phyloP scores from a whole-genome alignment of 2,113 vertebrate species.

The Taurulus bubalis region DNA sequence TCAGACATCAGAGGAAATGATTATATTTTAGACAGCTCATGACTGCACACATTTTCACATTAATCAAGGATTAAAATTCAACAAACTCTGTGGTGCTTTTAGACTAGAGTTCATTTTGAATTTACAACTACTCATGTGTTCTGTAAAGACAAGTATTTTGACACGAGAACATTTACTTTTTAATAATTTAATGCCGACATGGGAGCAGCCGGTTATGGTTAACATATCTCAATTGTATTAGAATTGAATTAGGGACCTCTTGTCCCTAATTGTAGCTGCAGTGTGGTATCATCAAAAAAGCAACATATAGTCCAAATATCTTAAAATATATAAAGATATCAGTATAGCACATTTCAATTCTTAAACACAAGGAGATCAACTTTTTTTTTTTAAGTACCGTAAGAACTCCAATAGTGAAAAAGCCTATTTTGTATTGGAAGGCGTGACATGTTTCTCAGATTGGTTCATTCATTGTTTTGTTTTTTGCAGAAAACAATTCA shows the following conservation, averaged over 20 bases:
- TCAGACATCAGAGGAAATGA: constrained; percentile 26
- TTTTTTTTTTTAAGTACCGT: neutral
- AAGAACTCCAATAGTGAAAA: neutral
- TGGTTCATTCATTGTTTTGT: neutral
- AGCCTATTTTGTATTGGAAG: neutral
- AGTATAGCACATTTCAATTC: neutral
- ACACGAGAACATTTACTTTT: constrained; percentile 13
- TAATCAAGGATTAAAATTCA: constrained; percentile 31
- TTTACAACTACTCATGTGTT: neutral
- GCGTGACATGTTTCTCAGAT: neutral
- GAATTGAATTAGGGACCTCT: neutral
- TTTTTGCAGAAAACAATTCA: too few species aligned
- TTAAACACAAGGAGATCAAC: neutral
- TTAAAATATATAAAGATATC: neutral
- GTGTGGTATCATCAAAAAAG: neutral
- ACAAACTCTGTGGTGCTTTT: neutral
- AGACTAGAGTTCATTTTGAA: constrained; percentile 1
- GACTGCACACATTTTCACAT: constrained; percentile 48
- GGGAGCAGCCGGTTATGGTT: constrained; percentile 7
- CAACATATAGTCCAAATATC: neutral
- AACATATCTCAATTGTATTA: neutral
- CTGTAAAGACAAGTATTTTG: neutral
- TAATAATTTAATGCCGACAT: neutral
- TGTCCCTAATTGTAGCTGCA: neutral
- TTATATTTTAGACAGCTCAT: constrained; percentile 8